These are phyloP conservation scores for Drosophila nasuta DNA, from an alignment of 1,140 invertebrate species.

Conservation along the genomic window DNA sequence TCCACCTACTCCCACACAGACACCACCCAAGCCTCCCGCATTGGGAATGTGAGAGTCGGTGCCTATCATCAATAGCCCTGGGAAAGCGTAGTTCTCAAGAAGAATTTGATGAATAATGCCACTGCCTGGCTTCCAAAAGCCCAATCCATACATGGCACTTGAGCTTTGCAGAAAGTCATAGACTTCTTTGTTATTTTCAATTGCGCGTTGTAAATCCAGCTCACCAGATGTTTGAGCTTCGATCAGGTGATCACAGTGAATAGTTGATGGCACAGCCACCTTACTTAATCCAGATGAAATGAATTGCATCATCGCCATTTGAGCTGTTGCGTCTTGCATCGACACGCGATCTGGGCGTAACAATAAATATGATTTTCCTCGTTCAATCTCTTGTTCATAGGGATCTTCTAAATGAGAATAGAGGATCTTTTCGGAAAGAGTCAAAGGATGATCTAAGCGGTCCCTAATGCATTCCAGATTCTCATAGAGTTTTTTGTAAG, in stretches of 20 bases:
- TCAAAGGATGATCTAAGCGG: constrained; percentile 95
- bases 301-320: constrained; percentile 99
- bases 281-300: constrained; percentile 97
- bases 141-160: constrained; percentile 98
- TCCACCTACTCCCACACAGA: constrained; percentile 99
- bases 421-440: constrained; percentile 98
- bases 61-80: constrained; percentile 98
- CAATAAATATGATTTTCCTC: constrained; percentile 96
- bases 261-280: constrained; percentile 98
- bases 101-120: constrained; percentile 99
- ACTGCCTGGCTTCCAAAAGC: constrained; percentile 99
- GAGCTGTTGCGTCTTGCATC: constrained; percentile 99
- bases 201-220: constrained; percentile 96
- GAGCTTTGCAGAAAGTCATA: constrained; percentile 97
- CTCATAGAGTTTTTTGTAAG: constrained; percentile 93
- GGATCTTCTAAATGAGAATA: constrained; percentile 99
- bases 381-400: constrained; percentile 90
- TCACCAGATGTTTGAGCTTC: constrained; percentile 96
- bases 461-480: constrained; percentile 94
- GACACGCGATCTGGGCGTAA: constrained; percentile 98
- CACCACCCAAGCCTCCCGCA: constrained; percentile 97
- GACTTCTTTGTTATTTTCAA: constrained; percentile 98
- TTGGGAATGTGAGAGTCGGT: constrained; percentile 99
- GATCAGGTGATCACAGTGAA: constrained; percentile 99
- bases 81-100: constrained; percentile 99